phyloP scores from a whole-genome alignment of 2,113 vertebrate species.

The Plectropomus leopardus region DNA sequence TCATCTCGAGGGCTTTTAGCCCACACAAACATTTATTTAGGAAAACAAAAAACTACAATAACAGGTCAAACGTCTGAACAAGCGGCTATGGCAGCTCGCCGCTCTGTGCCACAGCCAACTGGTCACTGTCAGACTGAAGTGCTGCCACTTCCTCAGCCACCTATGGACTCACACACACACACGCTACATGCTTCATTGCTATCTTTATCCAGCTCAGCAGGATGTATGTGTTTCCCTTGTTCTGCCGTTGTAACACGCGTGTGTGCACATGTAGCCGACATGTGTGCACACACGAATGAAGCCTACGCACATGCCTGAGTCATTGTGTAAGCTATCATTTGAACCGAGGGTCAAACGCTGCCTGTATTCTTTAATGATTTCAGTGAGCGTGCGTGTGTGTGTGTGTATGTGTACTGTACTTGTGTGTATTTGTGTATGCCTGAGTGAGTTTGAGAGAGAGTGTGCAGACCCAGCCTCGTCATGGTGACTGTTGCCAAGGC shows the following conservation, averaged over 20 bases:
- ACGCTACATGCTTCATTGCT: conserved; percentile 30
- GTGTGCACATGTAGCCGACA: conserved; percentile 27
- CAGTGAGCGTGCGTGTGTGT: conserved; percentile 12
- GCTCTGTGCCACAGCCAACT: conserved; percentile 18
- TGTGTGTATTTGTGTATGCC: conserved; percentile 66
- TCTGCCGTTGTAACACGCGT: conserved; percentile 22
- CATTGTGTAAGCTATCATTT: conserved; percentile 53
- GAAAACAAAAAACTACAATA: conserved; percentile 56
- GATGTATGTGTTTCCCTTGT: conserved; percentile 14
- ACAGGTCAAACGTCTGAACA: conserved; percentile 45
- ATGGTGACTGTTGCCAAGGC: conserved; percentile 90
- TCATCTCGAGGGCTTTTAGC: conserved; percentile 70
- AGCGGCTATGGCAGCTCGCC: conserved; percentile 15
- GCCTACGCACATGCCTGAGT: conserved; percentile 23
- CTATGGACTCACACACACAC: conserved; percentile 21
- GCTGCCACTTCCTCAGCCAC: conserved; percentile 19
- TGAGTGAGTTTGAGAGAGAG: conserved; percentile 69
- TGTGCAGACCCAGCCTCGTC: conserved; percentile 85
- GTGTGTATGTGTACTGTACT: conserved; percentile 45
- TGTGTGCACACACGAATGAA: conserved; percentile 10
- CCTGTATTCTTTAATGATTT: conserved; percentile 62
- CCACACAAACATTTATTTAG: conserved; percentile 71
- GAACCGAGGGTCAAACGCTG: conserved; percentile 72
- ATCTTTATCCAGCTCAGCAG: conserved; percentile 43
- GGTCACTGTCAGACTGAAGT: conserved; percentile 24